Conservation (phyloP, 2,113 vertebrate species). For the Callocephalon fimbriatum region DNA sequence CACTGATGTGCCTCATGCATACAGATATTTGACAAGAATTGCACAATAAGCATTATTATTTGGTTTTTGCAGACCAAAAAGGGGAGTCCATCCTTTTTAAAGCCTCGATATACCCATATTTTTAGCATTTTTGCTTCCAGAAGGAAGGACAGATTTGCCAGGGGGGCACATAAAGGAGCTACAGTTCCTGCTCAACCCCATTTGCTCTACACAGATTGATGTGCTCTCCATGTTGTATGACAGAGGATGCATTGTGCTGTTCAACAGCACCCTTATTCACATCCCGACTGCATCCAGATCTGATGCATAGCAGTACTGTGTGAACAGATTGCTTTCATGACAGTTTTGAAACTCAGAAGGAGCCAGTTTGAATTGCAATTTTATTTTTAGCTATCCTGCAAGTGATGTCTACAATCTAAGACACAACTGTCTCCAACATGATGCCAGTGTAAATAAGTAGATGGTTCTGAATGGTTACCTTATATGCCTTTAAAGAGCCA, state of each 20-base stretch:
- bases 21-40: not conserved
- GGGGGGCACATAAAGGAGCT: not conserved
- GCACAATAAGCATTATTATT: not conserved
- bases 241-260: not conserved
- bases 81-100: not conserved
- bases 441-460: not conserved
- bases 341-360: slow-evolving; percentile 35
- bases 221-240: not conserved
- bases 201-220: slow-evolving; percentile 8
- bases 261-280: slow-evolving; percentile 37
- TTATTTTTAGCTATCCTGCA: slow-evolving; percentile 16
- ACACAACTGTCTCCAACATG: not conserved
- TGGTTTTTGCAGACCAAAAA: not conserved
- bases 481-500: not conserved
- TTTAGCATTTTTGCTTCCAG: not conserved
- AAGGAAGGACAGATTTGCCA: not conserved
- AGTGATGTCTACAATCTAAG: not conserved
- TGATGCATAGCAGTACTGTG: not conserved
- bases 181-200: not conserved
- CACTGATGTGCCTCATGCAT: not conserved
- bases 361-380: not conserved
- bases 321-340: slow-evolving; percentile 46
- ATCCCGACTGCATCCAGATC: slow-evolving; percentile 3
- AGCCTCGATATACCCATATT: not conserved
- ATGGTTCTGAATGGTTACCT: not conserved